phyloP scores from a whole-genome alignment of 2,888 invertebrate genomes.

The Xylocampa areola region DNA sequence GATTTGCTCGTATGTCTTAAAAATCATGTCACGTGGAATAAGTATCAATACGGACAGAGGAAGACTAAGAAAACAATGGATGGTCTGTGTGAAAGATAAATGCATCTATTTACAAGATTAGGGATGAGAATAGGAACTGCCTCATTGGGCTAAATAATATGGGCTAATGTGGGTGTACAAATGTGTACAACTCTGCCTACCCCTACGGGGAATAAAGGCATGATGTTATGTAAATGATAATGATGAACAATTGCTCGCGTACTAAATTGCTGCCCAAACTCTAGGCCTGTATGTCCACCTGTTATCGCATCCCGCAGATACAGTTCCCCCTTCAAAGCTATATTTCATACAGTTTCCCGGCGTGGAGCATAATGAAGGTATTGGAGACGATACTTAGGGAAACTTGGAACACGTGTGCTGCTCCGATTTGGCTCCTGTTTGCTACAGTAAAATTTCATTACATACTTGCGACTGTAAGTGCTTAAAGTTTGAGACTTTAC shows the following conservation, averaged over 20 bases:
- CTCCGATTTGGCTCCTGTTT: conserved; percentile 39
- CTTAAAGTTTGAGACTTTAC: conserved; percentile 33
- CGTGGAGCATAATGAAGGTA: conserved; percentile 73
- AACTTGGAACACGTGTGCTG: conserved; percentile 61
- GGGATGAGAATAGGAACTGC: no score
- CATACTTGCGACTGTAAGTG: conserved; percentile 17
- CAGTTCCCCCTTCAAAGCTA: conserved; percentile 67
- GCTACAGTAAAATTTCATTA: conserved; percentile 44
- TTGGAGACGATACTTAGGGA: conserved; percentile 62
- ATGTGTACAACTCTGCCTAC: no score
- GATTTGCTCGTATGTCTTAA: no score
- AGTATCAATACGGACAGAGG: no score
- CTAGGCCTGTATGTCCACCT: conserved; percentile 48
- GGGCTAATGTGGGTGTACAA: no score
- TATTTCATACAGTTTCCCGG: conserved; percentile 77
- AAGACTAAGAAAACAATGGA: no score
- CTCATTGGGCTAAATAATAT: no score
- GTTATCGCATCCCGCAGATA: conserved; percentile 73
- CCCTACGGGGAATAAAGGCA: no score
- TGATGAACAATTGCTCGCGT: not conserved
- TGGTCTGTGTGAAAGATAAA: no score
- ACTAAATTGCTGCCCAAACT: conserved; percentile 11
- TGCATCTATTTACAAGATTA: no score
- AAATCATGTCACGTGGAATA: no score
- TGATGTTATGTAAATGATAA: no score